Base-by-base conservation (phyloP, 2,113 vertebrate genomes). In the Bubo blakistoni region DNA sequence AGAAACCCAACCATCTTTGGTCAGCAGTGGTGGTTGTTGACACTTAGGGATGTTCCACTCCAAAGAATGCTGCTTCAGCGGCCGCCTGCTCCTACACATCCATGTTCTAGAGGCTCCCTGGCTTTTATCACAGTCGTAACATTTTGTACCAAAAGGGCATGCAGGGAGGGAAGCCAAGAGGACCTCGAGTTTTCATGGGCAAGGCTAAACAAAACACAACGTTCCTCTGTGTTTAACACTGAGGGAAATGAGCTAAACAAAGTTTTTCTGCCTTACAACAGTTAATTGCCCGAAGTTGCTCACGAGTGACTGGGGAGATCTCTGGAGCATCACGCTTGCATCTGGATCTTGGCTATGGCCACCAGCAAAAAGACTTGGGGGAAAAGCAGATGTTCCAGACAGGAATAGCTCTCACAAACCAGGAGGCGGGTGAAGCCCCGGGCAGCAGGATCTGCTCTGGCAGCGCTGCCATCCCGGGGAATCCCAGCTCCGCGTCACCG, bases 1-100 rank as follows among this genome's bases (percentile, higher is more conserved):
- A 87, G 81, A 92, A 97, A 95, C 78, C 89, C 49, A 62, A 88
- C 97, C 96, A 97, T 97, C 89, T 97, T 97, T 96, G 97, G 96
- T 94, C 95, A 97, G 89, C 58, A 13, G 87, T 7, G 0, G 19
- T 21, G 70, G 66, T 72, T 95, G 96, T 96, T 95, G 92, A 95
- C 54, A 76, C 54, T 90, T 16, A 19, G 51, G 66, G 73, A 94
- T 84, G 81, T 96, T 95, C 86, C 52, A 5, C 78, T 81, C 83
- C 70, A 86, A 95, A 84, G 61, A 96, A 94, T 54, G 86, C 72
- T 25, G 91, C 69, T 78, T 25, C 4, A 0, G 83, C 58, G 3
- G 0, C 58, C 0, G 10, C 72, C 42, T 62, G 70, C 88, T 84
- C 80, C 74, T 49, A 13, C 55, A 58, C 7, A 30, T 61, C 80